phyloP scores from a whole-genome alignment of 2,113 vertebrate genomes.

The Limnothrissa miodon region DNA sequence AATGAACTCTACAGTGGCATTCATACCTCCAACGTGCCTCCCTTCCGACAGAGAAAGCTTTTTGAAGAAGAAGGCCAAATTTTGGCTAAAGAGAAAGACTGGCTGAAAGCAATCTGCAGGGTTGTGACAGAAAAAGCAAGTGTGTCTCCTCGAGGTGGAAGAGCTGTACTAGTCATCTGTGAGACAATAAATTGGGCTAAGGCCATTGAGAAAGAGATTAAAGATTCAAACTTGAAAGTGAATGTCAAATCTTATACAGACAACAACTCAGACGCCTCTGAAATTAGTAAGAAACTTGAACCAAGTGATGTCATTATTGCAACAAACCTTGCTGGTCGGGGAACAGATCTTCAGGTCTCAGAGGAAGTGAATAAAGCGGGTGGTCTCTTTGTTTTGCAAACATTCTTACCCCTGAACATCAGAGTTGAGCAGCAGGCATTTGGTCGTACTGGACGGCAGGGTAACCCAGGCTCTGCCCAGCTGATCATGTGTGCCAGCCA shows the following conservation, averaged over 20 bases:
- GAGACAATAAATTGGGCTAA: constrained; percentile 63
- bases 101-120: constrained; percentile 52
- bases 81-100: constrained; percentile 33
- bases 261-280: constrained; percentile 56
- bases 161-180: constrained; percentile 66
- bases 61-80: constrained; percentile 57
- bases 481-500: constrained; percentile 57
- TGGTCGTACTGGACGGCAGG: constrained; percentile 64
- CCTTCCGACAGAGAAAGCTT: constrained; percentile 61
- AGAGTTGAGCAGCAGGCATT: constrained; percentile 66
- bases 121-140: constrained; percentile 38
- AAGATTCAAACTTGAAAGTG: fast-evolving
- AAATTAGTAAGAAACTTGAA: background rate
- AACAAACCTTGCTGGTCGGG: constrained; percentile 66
- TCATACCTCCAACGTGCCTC: constrained; percentile 57
- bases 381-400: constrained; percentile 65
- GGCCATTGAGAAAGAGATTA: constrained; percentile 23
- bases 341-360: constrained; percentile 59
- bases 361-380: constrained; percentile 49
- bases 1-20: constrained; percentile 50
- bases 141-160: constrained; percentile 25
- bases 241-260: constrained; percentile 51
- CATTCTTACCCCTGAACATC: constrained; percentile 59
- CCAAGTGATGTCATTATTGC: constrained; percentile 57
- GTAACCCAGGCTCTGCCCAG: constrained; percentile 63